Percentiles rank a stretch among this genome's conserved stretches.
Conservation (phyloP, 2,113 vertebrate species). For the Panthera leo region DNA sequence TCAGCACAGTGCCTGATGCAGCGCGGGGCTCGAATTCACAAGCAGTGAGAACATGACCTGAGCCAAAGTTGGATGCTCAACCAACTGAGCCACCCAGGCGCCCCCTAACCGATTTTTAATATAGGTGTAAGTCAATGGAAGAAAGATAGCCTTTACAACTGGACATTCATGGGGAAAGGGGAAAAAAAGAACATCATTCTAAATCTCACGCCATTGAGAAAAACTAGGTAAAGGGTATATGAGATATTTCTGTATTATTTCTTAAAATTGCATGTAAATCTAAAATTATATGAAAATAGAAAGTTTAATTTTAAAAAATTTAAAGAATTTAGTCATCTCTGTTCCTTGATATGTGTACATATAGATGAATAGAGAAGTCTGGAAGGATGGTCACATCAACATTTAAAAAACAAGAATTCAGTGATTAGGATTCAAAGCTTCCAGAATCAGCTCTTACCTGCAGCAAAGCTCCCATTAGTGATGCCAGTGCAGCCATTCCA, state of each 20-base stretch:
- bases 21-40: no score
- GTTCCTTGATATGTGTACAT: background rate
- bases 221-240: background rate
- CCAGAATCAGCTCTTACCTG: constrained; percentile 86
- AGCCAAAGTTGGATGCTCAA: background rate
- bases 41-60: background rate
- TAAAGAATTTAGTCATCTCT: background rate
- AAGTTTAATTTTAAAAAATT: background rate
- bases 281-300: background rate
- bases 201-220: background rate
- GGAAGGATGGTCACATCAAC: background rate
- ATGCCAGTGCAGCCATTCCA: constrained; percentile 95
- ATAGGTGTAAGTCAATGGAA: background rate
- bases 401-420: background rate
- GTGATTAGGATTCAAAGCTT: background rate
- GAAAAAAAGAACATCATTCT: background rate
- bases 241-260: background rate
- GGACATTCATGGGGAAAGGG: background rate
- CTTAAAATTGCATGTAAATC: background rate
- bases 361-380: background rate
- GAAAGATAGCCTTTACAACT: background rate
- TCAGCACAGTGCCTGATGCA: no score
- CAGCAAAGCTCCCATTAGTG: constrained; percentile 91
- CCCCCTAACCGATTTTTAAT: background rate
- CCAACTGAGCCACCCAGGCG: background rate